Base-by-base conservation (phyloP, 53 echinoderm and acorn worm genomes). In the Glandiceps talaboti region DNA sequence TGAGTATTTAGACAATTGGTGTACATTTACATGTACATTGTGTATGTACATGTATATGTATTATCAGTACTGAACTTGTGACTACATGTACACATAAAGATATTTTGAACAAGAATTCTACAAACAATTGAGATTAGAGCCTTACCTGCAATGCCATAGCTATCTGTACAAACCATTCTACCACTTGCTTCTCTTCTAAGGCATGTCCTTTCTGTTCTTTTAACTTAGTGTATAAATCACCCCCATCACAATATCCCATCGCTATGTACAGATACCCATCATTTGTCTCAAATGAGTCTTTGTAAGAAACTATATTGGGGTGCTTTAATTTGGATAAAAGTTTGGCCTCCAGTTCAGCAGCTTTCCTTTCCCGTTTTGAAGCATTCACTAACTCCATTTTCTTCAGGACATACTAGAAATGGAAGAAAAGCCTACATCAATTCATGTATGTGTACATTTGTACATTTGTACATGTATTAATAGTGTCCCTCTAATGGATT, bases 101-200 rank as follows among this genome's bases (percentile, higher is more conserved):
- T n/a, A n/a, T n/a, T n/a, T n/a, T n/a, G n/a, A n/a, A n/a, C n/a
- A n/a, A n/a, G n/a, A n/a, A n/a, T n/a, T n/a, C n/a, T n/a, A n/a
- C n/a, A n/a, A n/a, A n/a, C n/a, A n/a, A n/a, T n/a, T n/a, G n/a
- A n/a, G n/a, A n/a, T n/a, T n/a, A n/a, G 64, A 45, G 20, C 20
- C 83, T 76, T n/a, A 97, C 97, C 97, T 97, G 97, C 74, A 97
- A 73, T 26, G 97, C 97, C 97, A 97, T 97, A 28, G 97, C 97
- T 28, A 97, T 97, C 83, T 97, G 97, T 26, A 97, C 97, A 80
- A 97, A 97, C 97, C 97, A 97, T 75, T 97, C 97, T 75, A 97
- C 97, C 73, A 97, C 93, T 78, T 97, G 97, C 73, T 88, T 92
- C 82, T 97, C 97, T 29, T 83, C 80, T 32, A 97, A 79, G 29